These are phyloP conservation scores for Choloepus hoffmanni DNA, from an alignment of 2,113 vertebrate species.

Conservation along the genomic window DNA sequence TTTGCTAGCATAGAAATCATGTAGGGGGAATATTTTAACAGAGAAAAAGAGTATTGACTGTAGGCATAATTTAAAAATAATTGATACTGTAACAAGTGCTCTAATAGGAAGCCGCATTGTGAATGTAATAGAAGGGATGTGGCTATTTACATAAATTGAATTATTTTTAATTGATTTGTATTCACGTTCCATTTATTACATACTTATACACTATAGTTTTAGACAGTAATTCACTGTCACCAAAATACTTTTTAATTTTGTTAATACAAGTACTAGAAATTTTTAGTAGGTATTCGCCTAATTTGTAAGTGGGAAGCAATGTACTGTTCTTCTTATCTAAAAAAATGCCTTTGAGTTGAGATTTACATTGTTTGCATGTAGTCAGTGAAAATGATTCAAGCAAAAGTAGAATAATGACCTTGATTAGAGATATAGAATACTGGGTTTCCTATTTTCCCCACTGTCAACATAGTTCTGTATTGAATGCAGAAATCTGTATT, in stretches of 20 bases:
- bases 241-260: slow-evolving; percentile 43
- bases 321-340: background rate
- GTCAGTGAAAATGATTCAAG: slow-evolving; percentile 10
- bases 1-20: background rate
- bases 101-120: background rate
- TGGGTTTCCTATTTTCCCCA: background rate
- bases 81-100: background rate
- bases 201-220: slow-evolving; percentile 19
- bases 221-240: slow-evolving; percentile 9
- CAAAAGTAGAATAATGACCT: slow-evolving; percentile 1
- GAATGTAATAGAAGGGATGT: background rate
- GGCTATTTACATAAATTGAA: background rate
- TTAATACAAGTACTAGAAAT: slow-evolving; percentile 41
- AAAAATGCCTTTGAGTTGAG: background rate
- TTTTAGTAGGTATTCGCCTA: background rate
- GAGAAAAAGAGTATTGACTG: background rate
- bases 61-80: background rate
- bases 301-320: slow-evolving; percentile 19
- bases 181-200: background rate
- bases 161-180: background rate
- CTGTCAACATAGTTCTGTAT: background rate
- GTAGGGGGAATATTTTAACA: slow-evolving; percentile 29
- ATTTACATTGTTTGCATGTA: slow-evolving; percentile 23
- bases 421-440: background rate
- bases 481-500: slow-evolving; percentile 21